Base-by-base conservation (phyloP, 2,113 vertebrate species). In the Anolis sagrei region DNA sequence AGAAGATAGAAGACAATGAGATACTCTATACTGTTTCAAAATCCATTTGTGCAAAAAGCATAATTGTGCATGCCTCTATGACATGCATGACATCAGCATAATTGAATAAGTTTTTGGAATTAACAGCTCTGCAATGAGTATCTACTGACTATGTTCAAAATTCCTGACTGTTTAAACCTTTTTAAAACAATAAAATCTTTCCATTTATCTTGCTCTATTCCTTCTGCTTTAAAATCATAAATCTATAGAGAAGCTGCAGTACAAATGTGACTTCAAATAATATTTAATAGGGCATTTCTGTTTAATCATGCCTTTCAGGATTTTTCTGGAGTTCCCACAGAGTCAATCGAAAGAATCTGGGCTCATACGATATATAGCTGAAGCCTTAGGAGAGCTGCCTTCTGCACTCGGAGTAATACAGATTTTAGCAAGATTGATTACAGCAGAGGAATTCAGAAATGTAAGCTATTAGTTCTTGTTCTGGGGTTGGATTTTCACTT, bases 361-460 rank as follows among this genome's bases (percentile, higher is more conserved):
- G 36, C 3, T 48, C 3, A 73, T 92, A 87, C 74, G 18, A n/a
- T 48, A 49, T 1, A 58, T 62, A 80, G 19, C 39, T 54, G 70
- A 77, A 89, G 2, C 4, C 19, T 77, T 76, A 77, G 72, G 49
- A 85, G 39, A 72, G 21, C 9, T 21, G 75, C 11, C 58, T 86
- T 51, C 34, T 6, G 7, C 54, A 74, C 36, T 23, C 77, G 70
- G 19, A 75, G 1, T 70, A 85, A 74, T 27, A 70, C 0, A 62
- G 23, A 88, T 84, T 82, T 86, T 82, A 91, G 34, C 48, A 89
- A 86, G 72, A 83, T 78, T 83, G 58, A 84, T 89, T 84, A 58
- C 23, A 74, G 72, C 48, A 76, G 83, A 89, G 3, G 1, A 83
- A 62, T 86, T 83, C 21, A 23, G 77, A 84, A 79, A 86, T 13